These are phyloP conservation scores for Lepus europaeus DNA, from an alignment of 2,113 vertebrate genomes.

Conservation along the genomic window DNA sequence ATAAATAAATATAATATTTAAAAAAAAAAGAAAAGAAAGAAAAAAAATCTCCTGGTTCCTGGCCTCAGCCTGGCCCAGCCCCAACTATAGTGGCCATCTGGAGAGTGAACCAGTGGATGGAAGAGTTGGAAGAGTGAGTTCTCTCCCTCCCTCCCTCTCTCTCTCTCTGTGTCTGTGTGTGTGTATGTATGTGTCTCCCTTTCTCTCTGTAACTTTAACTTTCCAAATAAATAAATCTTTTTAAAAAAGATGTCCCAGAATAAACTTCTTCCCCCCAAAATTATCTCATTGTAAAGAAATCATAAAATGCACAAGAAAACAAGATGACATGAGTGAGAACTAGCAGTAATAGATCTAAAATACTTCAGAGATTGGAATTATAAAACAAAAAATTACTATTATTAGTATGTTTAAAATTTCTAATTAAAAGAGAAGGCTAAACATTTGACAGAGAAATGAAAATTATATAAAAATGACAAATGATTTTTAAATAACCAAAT, in stretches of 20 bases:
- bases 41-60: too few relatives aligned
- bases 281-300: neutral
- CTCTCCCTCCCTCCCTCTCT: too few relatives aligned
- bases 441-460: neutral
- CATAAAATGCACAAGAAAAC: neutral
- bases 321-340: neutral
- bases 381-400: slow-evolving; percentile 32
- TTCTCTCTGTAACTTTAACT: too few relatives aligned
- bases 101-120: too few relatives aligned
- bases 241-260: slow-evolving; percentile 2
- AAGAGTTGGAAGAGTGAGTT: too few relatives aligned
- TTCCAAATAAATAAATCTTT: too few relatives aligned
- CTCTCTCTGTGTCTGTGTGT: too few relatives aligned
- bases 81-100: too few relatives aligned
- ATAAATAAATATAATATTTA: too few relatives aligned
- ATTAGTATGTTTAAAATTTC: neutral
- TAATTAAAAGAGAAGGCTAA: neutral
- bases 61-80: too few relatives aligned
- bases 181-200: too few relatives aligned
- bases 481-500: neutral
- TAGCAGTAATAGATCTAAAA: neutral
- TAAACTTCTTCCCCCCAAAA: neutral
- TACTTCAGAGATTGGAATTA: neutral
- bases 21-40: too few relatives aligned
- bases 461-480: slow-evolving; percentile 33